Conservation (phyloP, 2,888 invertebrate genomes). For the Tortrix viridana region DNA sequence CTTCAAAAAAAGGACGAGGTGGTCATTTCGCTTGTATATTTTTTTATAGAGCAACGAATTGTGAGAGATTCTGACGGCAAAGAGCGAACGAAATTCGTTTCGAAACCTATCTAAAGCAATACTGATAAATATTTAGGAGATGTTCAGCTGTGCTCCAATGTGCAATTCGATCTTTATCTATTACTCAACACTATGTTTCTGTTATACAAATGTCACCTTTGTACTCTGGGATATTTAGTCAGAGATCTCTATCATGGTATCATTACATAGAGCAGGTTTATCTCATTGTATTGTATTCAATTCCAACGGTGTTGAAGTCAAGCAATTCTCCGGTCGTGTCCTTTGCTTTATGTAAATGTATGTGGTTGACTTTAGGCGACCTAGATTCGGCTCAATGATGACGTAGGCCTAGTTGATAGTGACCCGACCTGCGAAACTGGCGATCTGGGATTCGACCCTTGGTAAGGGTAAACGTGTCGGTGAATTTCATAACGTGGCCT, state of each 20-base stretch:
- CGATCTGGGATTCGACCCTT: too few species aligned
- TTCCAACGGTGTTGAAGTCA: constrained; percentile 30
- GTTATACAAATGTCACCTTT: constrained; percentile 36
- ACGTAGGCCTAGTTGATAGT: too few species aligned
- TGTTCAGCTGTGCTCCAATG: constrained; percentile 29
- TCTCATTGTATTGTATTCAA: constrained; percentile 36
- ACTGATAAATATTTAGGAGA: constrained; percentile 35
- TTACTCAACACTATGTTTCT: constrained; percentile 30
- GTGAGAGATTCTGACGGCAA: too few species aligned
- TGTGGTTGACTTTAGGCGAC: constrained; percentile 34
- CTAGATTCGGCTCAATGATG: constrained; percentile 26
- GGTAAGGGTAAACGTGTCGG: too few species aligned
- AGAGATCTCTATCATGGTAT: constrained; percentile 24
- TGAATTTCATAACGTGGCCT: too few species aligned
- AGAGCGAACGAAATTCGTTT: neutral
- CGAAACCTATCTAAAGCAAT: constrained; percentile 8
- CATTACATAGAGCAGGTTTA: constrained; percentile 21
- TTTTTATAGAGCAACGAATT: too few species aligned
- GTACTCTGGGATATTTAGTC: constrained; percentile 22
- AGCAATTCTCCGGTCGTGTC: constrained; percentile 28
- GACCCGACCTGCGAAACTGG: too few species aligned
- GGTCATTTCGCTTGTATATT: too few species aligned
- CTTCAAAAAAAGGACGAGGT: too few species aligned
- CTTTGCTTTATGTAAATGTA: constrained; percentile 33
- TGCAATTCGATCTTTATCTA: constrained; percentile 24